Percentiles rank a stretch among this genome's conserved stretches.
Conservation (phyloP, 2,888 invertebrate species). For the Rhimphoctona megacephalus region DNA sequence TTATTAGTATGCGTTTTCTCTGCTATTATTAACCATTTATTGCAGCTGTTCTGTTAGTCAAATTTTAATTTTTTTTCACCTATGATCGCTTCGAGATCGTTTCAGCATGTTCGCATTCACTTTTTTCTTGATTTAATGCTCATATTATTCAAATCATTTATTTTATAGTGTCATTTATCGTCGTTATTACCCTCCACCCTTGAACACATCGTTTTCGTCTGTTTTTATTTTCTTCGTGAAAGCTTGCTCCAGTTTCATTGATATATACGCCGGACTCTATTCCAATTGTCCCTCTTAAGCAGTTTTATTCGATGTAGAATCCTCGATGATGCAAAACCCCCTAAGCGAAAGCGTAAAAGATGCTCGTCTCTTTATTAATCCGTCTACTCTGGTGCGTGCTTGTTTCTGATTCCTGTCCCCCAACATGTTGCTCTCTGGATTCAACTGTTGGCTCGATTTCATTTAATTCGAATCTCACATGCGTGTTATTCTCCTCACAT, state of each 20-base stretch:
- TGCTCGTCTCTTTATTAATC: constrained; percentile 66
- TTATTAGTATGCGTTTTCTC: constrained; percentile 11
- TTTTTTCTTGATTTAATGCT: constrained; percentile 5
- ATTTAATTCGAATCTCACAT: constrained; percentile 70
- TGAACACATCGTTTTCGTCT: background rate
- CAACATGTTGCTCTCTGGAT: constrained; percentile 53
- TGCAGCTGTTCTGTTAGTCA: background rate
- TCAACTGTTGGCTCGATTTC: constrained; percentile 69
- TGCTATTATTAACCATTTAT: constrained; percentile 16
- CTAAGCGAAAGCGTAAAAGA: constrained; percentile 51
- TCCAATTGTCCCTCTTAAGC: constrained; percentile 20
- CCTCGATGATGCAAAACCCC: constrained; percentile 15
- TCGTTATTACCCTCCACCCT: constrained; percentile 4
- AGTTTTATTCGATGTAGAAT: background rate
- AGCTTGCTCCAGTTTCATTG: constrained; percentile 32
- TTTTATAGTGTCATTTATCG: constrained; percentile 41
- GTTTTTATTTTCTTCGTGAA: background rate
- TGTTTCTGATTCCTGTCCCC: constrained; percentile 47
- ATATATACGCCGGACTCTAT: constrained; percentile 35
- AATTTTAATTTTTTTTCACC: background rate
- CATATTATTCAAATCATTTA: constrained; percentile 33
- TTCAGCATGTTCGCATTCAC: background rate
- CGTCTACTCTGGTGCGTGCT: constrained; percentile 42
- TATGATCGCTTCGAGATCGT: background rate
- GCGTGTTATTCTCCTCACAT: constrained; percentile 64